Conservation (phyloP, 2,113 vertebrate genomes). For the Parus major region DNA sequence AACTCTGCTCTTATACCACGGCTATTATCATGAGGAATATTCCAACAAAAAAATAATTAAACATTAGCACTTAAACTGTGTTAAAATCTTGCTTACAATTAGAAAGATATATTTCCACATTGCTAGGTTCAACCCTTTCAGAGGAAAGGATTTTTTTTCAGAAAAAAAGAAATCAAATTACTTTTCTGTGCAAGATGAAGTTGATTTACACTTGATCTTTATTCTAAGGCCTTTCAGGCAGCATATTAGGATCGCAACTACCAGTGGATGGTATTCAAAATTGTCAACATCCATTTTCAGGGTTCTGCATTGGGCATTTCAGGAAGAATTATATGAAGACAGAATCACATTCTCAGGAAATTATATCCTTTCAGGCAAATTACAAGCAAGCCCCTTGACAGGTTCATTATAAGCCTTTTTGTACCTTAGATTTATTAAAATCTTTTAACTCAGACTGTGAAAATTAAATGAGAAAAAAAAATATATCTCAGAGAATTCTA, state of each 20-base stretch:
- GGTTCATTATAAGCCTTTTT: slow-evolving; percentile 48
- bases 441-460: slow-evolving; percentile 22
- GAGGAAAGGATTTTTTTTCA: background rate
- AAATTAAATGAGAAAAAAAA: slow-evolving; percentile 10
- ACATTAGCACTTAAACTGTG: background rate
- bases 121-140: background rate
- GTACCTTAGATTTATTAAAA: slow-evolving; percentile 50
- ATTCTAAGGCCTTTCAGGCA: background rate
- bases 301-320: background rate
- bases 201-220: background rate
- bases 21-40: background rate
- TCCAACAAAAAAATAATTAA: background rate
- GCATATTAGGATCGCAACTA: background rate
- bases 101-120: background rate
- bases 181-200: background rate
- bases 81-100: background rate
- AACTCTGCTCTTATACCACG: background rate
- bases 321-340: slow-evolving; percentile 31
- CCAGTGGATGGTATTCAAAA: background rate
- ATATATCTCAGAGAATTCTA: background rate
- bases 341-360: slow-evolving; percentile 34
- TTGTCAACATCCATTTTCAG: slow-evolving; percentile 28
- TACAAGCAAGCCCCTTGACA: slow-evolving; percentile 38
- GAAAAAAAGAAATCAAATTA: background rate
- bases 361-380: slow-evolving; percentile 53